Percentiles rank a stretch among this genome's conserved stretches.
These are phyloP conservation scores for Naja naja DNA, from an alignment of 2,113 vertebrate species.

Conservation along the genomic window DNA sequence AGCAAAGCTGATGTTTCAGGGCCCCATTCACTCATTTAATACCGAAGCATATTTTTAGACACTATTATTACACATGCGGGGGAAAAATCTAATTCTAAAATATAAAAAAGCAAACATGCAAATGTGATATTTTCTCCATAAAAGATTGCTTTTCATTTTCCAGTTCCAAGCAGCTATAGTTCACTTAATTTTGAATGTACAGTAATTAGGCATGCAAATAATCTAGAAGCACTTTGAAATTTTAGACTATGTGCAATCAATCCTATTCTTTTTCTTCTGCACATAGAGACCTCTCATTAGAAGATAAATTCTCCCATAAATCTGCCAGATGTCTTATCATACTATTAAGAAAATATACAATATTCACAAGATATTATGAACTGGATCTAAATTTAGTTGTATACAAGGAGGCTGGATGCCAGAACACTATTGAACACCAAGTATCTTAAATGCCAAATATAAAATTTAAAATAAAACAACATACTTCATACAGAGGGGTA, in stretches of 20 bases:
- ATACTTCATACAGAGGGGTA: not conserved
- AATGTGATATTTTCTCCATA: slow-evolving; percentile 59
- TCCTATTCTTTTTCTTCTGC: slow-evolving; percentile 68
- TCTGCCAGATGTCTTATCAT: slow-evolving; percentile 26
- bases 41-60: slow-evolving; percentile 71
- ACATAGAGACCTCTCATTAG: slow-evolving; percentile 71
- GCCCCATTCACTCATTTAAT: slow-evolving; percentile 72
- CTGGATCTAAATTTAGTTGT: not conserved
- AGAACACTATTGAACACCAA: not conserved
- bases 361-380: not conserved
- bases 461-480: not conserved
- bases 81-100: slow-evolving; percentile 69
- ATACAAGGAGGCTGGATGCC: not conserved
- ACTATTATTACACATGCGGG: slow-evolving; percentile 75
- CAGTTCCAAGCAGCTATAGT: slow-evolving; percentile 75
- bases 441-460: not conserved
- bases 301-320: slow-evolving; percentile 67
- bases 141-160: slow-evolving; percentile 76
- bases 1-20: slow-evolving; percentile 69
- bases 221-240: slow-evolving; percentile 68
- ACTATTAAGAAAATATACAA: slow-evolving; percentile 28
- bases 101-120: slow-evolving; percentile 57
- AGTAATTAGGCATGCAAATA: slow-evolving; percentile 81
- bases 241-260: slow-evolving; percentile 75
- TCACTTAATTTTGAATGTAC: slow-evolving; percentile 79